Base-by-base conservation (phyloP, 2,888 invertebrate species). In the Ennomos quercinarius region DNA sequence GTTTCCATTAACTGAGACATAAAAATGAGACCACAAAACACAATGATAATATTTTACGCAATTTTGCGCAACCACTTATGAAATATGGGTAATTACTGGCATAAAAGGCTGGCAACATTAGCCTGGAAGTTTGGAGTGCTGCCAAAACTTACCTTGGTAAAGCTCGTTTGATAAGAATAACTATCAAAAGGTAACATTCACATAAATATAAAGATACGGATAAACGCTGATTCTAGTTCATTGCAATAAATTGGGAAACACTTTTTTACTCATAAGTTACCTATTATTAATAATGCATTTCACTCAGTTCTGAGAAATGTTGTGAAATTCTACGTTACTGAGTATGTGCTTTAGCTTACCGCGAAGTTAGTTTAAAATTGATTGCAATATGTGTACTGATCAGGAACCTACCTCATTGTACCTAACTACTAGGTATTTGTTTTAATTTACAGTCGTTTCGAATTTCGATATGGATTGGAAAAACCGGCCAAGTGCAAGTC, bases 21-120 rank as follows among this genome's bases (percentile, higher is more conserved):
- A 27, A 27, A 27, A 27, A 27, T 27, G 5, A 27, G 27, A 27
- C 0, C 27, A 6, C 27, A 27, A 27, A 43, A 42, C n/a, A n/a
- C 54, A 47, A 40, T 35, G 27, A 39, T 10, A 39, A 46, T 50
- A 50, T 48, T 48, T 49, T 46, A 51, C 55, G 41, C 50, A 51
- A 55, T 55, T 60, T 60, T 9, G 36, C 38, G 35, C 38, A 43
- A 60, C 50, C 60, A 55, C 55, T 55, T 63, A 63, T 67, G 64
- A 67, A 60, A 61, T 60, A 67, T 67, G 60, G 67, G 58, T 63
- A 63, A 64, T 67, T 67, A 63, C 60, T 58, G 56, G 57, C 55
- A 60, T 63, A 64, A 67, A 66, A 63, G 67, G 61, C 54, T 67
- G 64, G 63, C 64, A 64, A 44, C 49, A 57, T 44, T 57, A 49